Conservation (phyloP, 2,888 invertebrate species). For the Andricus curvator region DNA sequence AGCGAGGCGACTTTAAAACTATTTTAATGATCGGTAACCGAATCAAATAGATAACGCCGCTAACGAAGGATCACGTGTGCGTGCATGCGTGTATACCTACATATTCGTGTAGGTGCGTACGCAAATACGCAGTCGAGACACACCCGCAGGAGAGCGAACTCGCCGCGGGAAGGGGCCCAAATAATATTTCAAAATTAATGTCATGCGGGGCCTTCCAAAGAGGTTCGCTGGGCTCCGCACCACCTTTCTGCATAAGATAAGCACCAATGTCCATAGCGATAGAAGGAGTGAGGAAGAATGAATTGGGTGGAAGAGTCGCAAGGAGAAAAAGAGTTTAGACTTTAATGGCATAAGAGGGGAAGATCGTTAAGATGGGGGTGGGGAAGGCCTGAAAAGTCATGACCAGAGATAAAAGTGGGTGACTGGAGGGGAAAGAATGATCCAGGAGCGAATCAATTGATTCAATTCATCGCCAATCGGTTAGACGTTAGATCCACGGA, state of each 20-base stretch:
- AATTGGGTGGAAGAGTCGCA: not conserved
- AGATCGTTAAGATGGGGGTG: not conserved
- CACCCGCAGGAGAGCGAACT: slow-evolving; percentile 41
- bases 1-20: slow-evolving; percentile 14
- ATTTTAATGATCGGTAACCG: slow-evolving; percentile 30
- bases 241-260: slow-evolving; percentile 24
- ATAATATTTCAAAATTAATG: slow-evolving; percentile 77
- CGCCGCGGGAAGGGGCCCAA: slow-evolving; percentile 60
- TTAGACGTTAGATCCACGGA: not conserved
- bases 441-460: not conserved
- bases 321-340: not conserved
- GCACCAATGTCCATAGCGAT: slow-evolving; percentile 35
- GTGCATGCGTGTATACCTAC: slow-evolving; percentile 26
- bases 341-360: not conserved
- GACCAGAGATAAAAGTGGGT: slow-evolving; percentile 19
- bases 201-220: slow-evolving; percentile 68
- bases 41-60: slow-evolving; percentile 32
- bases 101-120: slow-evolving; percentile 14
- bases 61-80: slow-evolving; percentile 27
- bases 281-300: slow-evolving; percentile 10
- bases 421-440: slow-evolving; percentile 10
- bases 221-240: slow-evolving; percentile 56
- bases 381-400: slow-evolving; percentile 21
- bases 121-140: slow-evolving; percentile 51
- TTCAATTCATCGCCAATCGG: not conserved